These are phyloP conservation scores for Biston betularia DNA, from an alignment of 2,888 invertebrate genomes.

Conservation along the genomic window DNA sequence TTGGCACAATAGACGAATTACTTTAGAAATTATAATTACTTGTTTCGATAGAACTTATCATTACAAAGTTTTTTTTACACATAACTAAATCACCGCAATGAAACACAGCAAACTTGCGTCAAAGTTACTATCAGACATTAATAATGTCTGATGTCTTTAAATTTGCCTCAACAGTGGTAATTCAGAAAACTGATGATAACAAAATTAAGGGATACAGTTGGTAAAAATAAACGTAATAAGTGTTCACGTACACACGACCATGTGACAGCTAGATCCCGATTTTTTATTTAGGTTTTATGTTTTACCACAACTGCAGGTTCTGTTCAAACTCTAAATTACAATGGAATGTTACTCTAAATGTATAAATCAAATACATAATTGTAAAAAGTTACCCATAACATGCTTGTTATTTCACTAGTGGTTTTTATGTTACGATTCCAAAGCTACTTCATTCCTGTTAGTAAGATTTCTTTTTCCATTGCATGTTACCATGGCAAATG, in stretches of 20 bases:
- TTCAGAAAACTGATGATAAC: too few relatives aligned
- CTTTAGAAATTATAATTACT: not conserved
- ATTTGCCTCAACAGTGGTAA: too few relatives aligned
- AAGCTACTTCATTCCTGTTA: not conserved
- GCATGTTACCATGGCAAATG: constrained; percentile 7
- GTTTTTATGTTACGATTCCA: not conserved
- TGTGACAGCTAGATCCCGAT: too few relatives aligned
- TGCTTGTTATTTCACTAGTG: constrained; percentile 1
- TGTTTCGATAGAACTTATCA: too few relatives aligned
- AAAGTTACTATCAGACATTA: too few relatives aligned
- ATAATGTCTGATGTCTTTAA: too few relatives aligned
- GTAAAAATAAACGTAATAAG: too few relatives aligned
- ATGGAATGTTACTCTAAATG: not conserved
- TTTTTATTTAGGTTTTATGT: not conserved
- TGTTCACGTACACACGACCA: not conserved
- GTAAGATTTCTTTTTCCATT: not conserved
- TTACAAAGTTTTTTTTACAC: too few relatives aligned
- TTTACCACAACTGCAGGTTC: not conserved
- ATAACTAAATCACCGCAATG: not conserved
- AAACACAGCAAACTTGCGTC: not conserved
- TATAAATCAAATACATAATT: not conserved
- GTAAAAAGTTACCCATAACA: not conserved
- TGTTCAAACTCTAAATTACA: not conserved
- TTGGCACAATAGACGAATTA: not conserved
- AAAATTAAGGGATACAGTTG: too few relatives aligned